Conservation (phyloP, 1,140 invertebrate genomes). For the Papilio polytes region DNA sequence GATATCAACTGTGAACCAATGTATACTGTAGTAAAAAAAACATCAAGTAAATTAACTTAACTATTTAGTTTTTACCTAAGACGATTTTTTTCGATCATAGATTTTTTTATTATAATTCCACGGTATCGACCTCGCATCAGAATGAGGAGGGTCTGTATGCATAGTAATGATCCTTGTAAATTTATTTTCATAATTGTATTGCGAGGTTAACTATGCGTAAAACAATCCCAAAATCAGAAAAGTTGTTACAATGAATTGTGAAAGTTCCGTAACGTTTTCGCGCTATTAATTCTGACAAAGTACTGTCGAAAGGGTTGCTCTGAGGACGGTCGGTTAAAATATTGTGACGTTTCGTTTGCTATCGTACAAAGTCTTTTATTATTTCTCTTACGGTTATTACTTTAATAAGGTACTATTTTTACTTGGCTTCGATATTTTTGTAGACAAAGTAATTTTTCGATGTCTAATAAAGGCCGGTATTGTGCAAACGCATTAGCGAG, state of each 20-base stretch:
- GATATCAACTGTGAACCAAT: too few relatives aligned
- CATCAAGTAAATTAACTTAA: too few relatives aligned
- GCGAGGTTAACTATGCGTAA: conserved; percentile 81
- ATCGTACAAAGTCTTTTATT: conserved; percentile 37
- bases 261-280: conserved; percentile 68
- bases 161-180: conserved; percentile 37
- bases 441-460: conserved; percentile 29
- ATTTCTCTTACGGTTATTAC: conserved; percentile 38
- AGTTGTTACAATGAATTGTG: conserved; percentile 62
- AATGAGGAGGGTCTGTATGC: conserved; percentile 23
- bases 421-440: neutral
- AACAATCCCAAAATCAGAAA: conserved; percentile 80
- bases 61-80: too few relatives aligned
- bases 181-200: conserved; percentile 78
- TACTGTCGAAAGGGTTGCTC: conserved; percentile 74
- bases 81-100: neutral
- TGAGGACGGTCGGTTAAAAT: conserved; percentile 62
- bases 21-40: too few relatives aligned
- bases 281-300: conserved; percentile 82
- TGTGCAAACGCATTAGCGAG: conserved; percentile 62
- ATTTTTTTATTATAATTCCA: neutral
- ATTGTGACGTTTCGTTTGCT: conserved; percentile 66
- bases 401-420: neutral
- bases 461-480: conserved; percentile 51
- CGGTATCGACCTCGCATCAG: neutral